Base-by-base conservation (phyloP, 2,113 vertebrate species). In the Albula goreensis region DNA sequence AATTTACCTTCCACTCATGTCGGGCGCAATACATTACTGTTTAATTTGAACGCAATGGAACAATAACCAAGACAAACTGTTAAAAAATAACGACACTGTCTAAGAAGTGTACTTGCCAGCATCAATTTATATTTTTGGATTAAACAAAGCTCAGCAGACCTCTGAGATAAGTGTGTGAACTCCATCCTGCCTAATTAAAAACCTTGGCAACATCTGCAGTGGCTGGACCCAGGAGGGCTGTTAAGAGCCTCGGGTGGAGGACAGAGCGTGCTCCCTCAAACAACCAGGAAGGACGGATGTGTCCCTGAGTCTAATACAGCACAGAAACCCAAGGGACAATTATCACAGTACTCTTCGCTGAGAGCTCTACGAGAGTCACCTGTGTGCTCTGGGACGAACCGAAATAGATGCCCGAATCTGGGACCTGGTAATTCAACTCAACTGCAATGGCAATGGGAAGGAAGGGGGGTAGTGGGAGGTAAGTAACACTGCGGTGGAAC, bases 141-240 rank as follows among this genome's bases (percentile, higher is more conserved):
- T 74, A 74, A 53, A 31, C 80, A 82, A 15, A 82, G 51, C n/a
- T 31, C 80, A 82, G 80, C 10, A 82, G 50, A 82, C 80, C 80
- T 82, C n/a, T 82, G 25, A 53, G 51, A 9, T 31, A 53, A 50
- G 51, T 83, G 57, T 48, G 41, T 17, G 48, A 80, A 80, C 78
- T 80, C 78, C 78, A 17, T 80, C 78, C 48, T 22, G 41, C 48
- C 50, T 50, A 80, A 80, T 80, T 80, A 50, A 50, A 80, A 49
- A 80, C 78, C 78, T 80, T 80, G 78, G 41, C 50, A 80, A 50
- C 50, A 50, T 50, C 50, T 80, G 50, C 78, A 0, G 78, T 22
- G 17, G 63, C 9, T 22, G 10, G n/a, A 74, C 70, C 70, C n/a
- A n/a, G n/a, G 50, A 25, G 22, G 80, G 80, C 80, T n/a, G 51